A percentile compares a stretch with the other conserved stretches of the same genome.
Evolutionary conservation across 2,888 invertebrate genomes (phyloP).

Genomic region (Calliopum simillimum): DNA sequence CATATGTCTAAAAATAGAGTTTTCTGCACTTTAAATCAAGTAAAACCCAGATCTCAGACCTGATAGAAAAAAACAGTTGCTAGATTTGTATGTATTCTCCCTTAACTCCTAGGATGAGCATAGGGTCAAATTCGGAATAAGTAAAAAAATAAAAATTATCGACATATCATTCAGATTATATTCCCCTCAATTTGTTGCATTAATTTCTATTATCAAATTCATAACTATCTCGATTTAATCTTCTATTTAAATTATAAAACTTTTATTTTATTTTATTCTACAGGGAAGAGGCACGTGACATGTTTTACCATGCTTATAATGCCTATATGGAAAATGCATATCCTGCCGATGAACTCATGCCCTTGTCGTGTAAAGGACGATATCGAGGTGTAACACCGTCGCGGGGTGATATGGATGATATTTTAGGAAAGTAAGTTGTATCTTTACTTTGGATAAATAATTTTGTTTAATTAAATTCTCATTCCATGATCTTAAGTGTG

Average conservation of each 20-base stretch:
- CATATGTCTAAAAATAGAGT: too few species aligned
- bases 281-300: conserved; percentile 90
- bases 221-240: conserved; percentile 5
- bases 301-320: conserved; percentile 97
- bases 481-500: not conserved
- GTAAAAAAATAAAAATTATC: too few species aligned
- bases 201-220: too few species aligned
- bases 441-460: conserved; percentile 1
- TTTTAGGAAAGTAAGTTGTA: conserved; percentile 91
- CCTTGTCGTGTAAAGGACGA: conserved; percentile 92
- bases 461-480: not conserved
- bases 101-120: too few species aligned
- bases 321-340: conserved; percentile 98
- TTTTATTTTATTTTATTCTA: conserved; percentile 50
- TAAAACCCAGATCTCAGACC: too few species aligned
- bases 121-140: too few species aligned
- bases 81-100: too few species aligned
- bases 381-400: conserved; percentile 90
- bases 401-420: conserved; percentile 96
- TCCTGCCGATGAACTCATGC: conserved; percentile 99
- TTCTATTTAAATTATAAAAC: not conserved
- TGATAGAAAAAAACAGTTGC: too few species aligned
- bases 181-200: too few species aligned
- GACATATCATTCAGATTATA: too few species aligned
- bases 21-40: too few species aligned